Evolutionary conservation across 2,888 invertebrate genomes (phyloP), one percentile per base, ranked within the genome.

Genomic region (Marronus borbonicus): DNA sequence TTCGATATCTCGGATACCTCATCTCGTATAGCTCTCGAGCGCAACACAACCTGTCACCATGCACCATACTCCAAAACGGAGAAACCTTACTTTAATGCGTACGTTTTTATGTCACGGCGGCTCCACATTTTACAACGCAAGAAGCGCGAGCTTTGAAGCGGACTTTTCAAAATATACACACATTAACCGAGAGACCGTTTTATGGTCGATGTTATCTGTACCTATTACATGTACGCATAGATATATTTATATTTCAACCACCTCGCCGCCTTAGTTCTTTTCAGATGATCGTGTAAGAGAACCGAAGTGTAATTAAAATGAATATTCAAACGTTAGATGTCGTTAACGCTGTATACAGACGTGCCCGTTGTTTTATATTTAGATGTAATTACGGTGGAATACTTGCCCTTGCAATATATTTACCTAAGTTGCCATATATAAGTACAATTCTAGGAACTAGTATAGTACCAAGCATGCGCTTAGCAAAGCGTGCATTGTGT

Each of bases 291-390:
- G 49, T 68, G 66, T 44, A 44, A 68, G 20, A 17, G 50, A 24
- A 39, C 60, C 52, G 36, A 58, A 20, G 3, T 8, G 55, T 72
- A 72, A 72, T 72, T 72, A 72, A 72, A 72, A 58, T 60, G 72
- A 72, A 72, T 72, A 72, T 72, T 72, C 72, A 72, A 72, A 72
- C 58, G 44, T 72, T 72, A 72, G 58, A 72, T 60, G 72, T 72
- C 60, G 58, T 72, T 72, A 72, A 60, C 36, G 36, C 17, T 17
- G 17, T 12, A 14, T 72, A 12, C 39, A 58, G 55, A 72, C 20
- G 60, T 72, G 72, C 44, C 72, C 20, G 72, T 72, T 72, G 72
- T 60, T 72, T 72, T 72, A 72, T 60, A 39, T 72, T 52, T 72
- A 39, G 58, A 2, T 39, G 60, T 72, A 72, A 72, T 72, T 72